These are phyloP conservation scores for Pachyseris speciosa DNA, from an alignment of 64 coral and sea anemone genomes.

Conservation along the genomic window DNA sequence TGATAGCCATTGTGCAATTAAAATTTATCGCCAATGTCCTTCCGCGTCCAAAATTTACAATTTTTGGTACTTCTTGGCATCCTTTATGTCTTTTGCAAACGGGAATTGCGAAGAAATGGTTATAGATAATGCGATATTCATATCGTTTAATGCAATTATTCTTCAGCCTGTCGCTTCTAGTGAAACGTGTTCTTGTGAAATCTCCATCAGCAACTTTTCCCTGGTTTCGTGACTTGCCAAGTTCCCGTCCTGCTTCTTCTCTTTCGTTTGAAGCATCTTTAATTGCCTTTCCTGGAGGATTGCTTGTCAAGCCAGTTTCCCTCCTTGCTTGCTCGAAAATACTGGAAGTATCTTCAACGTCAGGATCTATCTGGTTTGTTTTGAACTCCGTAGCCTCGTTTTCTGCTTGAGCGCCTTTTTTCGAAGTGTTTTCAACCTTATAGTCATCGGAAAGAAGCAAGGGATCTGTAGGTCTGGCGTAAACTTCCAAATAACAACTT, in stretches of 20 bases:
- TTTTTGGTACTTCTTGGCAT: background rate
- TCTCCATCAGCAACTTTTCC: background rate
- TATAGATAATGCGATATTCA: background rate
- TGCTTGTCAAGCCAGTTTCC: background rate
- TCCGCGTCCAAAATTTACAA: conserved; percentile 2
- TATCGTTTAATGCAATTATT: background rate
- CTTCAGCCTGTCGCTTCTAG: background rate
- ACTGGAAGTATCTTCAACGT: background rate
- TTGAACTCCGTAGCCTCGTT: too few species aligned
- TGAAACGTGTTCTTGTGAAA: background rate
- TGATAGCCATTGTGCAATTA: background rate
- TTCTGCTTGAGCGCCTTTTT: background rate
- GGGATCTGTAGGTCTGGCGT: background rate
- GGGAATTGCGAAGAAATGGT: conserved; percentile 4
- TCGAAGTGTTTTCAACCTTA: background rate
- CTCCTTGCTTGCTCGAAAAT: background rate
- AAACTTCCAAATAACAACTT: background rate
- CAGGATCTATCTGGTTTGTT: too few species aligned
- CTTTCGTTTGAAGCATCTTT: background rate
- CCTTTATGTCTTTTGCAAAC: background rate
- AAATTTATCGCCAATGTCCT: background rate
- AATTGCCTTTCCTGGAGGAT: background rate
- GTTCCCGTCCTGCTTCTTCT: background rate
- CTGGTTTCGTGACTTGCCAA: background rate
- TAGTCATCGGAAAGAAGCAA: background rate